Evolutionary conservation across 2,113 vertebrate species (phyloP).

Genomic region (Struthio camelus): DNA sequence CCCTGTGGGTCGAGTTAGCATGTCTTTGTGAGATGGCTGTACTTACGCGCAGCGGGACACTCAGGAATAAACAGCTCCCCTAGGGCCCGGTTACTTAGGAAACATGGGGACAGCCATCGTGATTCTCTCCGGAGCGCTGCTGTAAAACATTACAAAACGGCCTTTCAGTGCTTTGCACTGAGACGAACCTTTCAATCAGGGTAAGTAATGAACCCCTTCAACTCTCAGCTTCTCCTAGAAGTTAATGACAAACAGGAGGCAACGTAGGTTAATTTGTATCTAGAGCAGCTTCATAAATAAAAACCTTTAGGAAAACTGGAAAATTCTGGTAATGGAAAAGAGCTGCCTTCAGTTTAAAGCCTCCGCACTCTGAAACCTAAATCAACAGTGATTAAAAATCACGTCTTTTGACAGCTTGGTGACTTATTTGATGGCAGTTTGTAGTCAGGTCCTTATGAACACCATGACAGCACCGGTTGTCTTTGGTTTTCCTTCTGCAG

Average conservation of each 20-base stretch:
- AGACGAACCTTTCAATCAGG: background rate
- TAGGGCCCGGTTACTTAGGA: background rate
- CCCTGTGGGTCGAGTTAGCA: background rate
- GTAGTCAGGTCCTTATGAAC: background rate
- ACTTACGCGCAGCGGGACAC: background rate
- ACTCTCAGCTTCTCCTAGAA: background rate
- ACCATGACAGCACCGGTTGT: rapidly evolving
- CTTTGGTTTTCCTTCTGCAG: background rate
- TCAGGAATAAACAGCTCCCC: rapidly evolving
- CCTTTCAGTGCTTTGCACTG: background rate
- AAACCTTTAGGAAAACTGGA: background rate
- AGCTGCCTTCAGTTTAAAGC: background rate
- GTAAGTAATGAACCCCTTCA: background rate
- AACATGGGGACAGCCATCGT: background rate
- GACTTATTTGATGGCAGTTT: background rate
- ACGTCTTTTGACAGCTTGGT: background rate
- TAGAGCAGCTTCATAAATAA: background rate
- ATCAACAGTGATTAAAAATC: background rate
- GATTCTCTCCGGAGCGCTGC: rapidly evolving
- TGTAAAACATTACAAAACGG: background rate
- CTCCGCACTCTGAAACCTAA: background rate
- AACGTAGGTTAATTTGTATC: constrained; percentile 18
- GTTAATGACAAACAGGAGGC: background rate
- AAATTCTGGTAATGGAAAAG: background rate
- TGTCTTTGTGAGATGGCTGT: background rate